Evolutionary conservation across 1,140 invertebrate genomes (phyloP), one percentile per base, ranked within the genome.

Genomic region (Oedothorax gibbosus): DNA sequence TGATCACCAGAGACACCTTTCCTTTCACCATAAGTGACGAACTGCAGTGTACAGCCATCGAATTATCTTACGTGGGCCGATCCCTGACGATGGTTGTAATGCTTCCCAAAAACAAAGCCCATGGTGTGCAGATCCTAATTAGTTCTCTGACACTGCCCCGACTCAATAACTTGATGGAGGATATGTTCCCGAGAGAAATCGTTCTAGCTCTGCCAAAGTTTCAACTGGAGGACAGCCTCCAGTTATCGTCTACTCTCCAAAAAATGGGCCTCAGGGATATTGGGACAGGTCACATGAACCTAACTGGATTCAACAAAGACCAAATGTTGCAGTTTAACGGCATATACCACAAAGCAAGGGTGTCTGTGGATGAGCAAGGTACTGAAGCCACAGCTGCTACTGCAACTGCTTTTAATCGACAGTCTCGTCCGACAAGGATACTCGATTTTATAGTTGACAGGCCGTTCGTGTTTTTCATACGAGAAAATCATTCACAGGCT

Each of bases 171-270:
- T 35, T 88, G 18, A 76, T 87, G 0, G 56, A 78, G 10, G 85
- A 85, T 21, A 84, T 88, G 83, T 78, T 64, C 66, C 85, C 86
- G 0, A 72, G 87, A 57, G 91, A 92, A 18, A 94, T 97, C 7
- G 93, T 96, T 86, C 92, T 97, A 0, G 91, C 92, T n/a, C 90
- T 98, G 18, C 96, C 96, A 0, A 95, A 95, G 88, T 97, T 97
- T 89, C 93, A 92, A 10, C 91, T 97, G 18, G 95, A 97, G 87
- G 93, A 93, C 85, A 82, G 85, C 20, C 83, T 87, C 18, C 86
- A 88, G 72, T 68, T 88, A 11, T 82, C 86, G 2, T 64, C 85
- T 15, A 57, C 85, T 14, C 79, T 88, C 14, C 72, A 75, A 60
- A 87, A 86, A 60, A 76, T 88, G 62, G 88, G 88, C 12, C 64